Conservation (phyloP, 2,113 vertebrate species). For the Excalfactoria chinensis region DNA sequence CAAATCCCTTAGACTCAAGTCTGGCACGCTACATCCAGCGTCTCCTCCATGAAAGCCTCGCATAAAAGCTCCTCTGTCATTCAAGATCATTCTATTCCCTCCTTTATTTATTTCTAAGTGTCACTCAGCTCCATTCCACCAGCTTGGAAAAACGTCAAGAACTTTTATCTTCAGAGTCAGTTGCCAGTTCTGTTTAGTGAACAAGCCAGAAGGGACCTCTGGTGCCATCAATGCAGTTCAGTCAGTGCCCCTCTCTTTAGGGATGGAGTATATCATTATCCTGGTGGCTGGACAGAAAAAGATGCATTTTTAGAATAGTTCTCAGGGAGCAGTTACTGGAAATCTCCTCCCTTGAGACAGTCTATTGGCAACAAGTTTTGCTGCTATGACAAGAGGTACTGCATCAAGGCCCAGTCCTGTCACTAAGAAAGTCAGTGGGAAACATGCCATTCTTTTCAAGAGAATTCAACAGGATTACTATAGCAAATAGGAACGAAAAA, state of each 20-base stretch:
- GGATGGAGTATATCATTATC: constrained; percentile 57
- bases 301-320: constrained; percentile 50
- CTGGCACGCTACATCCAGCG: not conserved
- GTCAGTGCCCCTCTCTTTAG: constrained; percentile 53
- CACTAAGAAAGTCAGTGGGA: constrained; percentile 68
- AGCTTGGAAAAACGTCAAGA: constrained; percentile 75
- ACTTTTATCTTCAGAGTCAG: constrained; percentile 72
- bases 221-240: constrained; percentile 54
- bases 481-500: constrained; percentile 16
- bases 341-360: constrained; percentile 67
- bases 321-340: constrained; percentile 62
- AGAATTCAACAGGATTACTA: constrained; percentile 44
- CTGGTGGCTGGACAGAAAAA: constrained; percentile 22
- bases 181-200: constrained; percentile 75
- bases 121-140: constrained; percentile 70
- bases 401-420: constrained; percentile 56
- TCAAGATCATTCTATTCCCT: constrained; percentile 56
- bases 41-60: constrained; percentile 36
- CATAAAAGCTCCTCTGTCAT: constrained; percentile 41
- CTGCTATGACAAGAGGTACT: constrained; percentile 67
- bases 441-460: constrained; percentile 55
- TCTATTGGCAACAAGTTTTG: constrained; percentile 67
- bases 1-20: constrained; percentile 45
- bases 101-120: constrained; percentile 64
- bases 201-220: constrained; percentile 72